These are phyloP conservation scores for Hipparchia semele DNA, from an alignment of 2,888 invertebrate species.

Conservation along the genomic window DNA sequence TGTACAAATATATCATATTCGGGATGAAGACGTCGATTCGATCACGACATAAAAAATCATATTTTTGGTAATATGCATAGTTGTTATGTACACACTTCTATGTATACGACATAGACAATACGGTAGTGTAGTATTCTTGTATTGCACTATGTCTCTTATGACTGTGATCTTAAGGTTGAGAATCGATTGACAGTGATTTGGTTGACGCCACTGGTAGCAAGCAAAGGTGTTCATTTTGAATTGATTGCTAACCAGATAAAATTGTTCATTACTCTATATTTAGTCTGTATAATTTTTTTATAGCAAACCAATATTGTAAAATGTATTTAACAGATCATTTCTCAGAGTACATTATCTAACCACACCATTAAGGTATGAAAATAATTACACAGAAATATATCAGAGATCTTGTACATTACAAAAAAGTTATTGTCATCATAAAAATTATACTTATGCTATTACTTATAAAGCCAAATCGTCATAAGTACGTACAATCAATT, in stretches of 20 bases:
- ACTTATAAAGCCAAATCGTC: not conserved
- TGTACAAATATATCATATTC: slow-evolving; percentile 36
- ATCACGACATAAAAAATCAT: slow-evolving; percentile 49
- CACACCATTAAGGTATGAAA: not conserved
- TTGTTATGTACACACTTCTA: slow-evolving; percentile 66
- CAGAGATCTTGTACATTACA: not conserved
- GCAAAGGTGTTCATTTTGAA: slow-evolving; percentile 39
- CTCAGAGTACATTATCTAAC: not conserved
- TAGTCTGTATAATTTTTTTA: slow-evolving; percentile 17
- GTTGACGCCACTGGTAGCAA: slow-evolving; percentile 36
- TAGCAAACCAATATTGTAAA: not conserved
- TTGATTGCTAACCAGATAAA: slow-evolving; percentile 35
- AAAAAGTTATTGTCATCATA: slow-evolving; percentile 1
- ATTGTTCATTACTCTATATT: slow-evolving; percentile 29
- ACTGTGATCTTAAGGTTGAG: slow-evolving; percentile 52
- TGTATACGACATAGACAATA: slow-evolving; percentile 54
- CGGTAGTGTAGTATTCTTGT: slow-evolving; percentile 50
- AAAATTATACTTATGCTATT: not conserved
- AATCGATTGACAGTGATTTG: slow-evolving; percentile 42
- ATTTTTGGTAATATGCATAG: slow-evolving; percentile 49
- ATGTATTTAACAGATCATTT: slow-evolving; percentile 1
- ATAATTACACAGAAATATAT: not conserved
- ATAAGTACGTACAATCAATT: not conserved
- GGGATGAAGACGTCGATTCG: slow-evolving; percentile 46
- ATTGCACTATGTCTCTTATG: slow-evolving; percentile 57